Evolutionary conservation across 1,140 invertebrate species (phyloP).

Genomic region (Caenorhabditis briggsae): DNA sequence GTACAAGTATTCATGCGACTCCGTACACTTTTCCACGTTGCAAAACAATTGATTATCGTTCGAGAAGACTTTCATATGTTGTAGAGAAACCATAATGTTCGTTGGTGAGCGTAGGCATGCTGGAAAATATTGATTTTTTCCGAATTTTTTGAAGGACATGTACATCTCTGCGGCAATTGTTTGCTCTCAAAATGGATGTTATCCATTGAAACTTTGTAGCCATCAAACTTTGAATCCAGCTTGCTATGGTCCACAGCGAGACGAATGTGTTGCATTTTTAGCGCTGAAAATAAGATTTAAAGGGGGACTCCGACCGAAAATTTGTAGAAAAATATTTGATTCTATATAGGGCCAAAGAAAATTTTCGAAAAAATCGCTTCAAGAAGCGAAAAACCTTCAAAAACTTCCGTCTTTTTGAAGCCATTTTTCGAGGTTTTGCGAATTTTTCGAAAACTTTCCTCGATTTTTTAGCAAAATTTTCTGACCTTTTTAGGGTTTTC

Average conservation of each 20-base stretch:
- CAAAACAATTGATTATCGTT: conserved; percentile 34
- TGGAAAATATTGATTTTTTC: background rate
- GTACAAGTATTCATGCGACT: background rate
- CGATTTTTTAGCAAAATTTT: too few relatives aligned
- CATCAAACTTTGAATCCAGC: conserved; percentile 1
- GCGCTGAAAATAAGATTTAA: background rate
- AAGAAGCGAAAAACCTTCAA: background rate
- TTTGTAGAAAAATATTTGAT: background rate
- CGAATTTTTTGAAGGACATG: background rate
- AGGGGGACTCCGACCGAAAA: background rate
- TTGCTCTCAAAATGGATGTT: background rate
- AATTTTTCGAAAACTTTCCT: too few relatives aligned
- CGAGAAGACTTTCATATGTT: conserved; percentile 38
- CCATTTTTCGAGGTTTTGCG: too few relatives aligned
- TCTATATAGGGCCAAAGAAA: too few relatives aligned
- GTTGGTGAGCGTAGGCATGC: background rate
- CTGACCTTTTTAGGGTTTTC: too few relatives aligned
- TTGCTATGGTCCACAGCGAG: conserved; percentile 3
- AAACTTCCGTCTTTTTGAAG: too few relatives aligned
- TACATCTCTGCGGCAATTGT: background rate
- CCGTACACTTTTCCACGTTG: background rate
- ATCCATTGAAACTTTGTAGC: conserved; percentile 22
- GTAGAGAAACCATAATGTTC: background rate
- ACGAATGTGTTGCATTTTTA: background rate
- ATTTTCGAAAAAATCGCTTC: background rate